phyloP scores from a whole-genome alignment of 2,797 vertebrate genomes.

The Benthosema pterotum region DNA sequence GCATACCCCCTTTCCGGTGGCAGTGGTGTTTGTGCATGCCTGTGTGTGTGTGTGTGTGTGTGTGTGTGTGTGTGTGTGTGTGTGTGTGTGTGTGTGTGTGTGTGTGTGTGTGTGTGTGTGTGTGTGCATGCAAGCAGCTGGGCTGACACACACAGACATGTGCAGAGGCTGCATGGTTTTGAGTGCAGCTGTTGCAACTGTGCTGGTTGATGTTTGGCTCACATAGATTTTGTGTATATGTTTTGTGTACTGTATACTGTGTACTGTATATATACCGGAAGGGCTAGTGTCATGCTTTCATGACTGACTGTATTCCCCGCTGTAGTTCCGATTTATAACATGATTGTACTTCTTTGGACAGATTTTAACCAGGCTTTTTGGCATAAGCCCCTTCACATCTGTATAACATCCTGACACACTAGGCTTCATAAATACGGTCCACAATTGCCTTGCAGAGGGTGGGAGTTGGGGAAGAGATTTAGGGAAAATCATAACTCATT shows the following conservation, averaged over 20 bases:
- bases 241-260: too few species aligned
- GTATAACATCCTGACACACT: constrained; percentile 46
- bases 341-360: constrained; percentile 8
- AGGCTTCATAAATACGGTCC: constrained; percentile 48
- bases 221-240: constrained; percentile 12
- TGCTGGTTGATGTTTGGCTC: constrained; percentile 1
- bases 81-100: too few species aligned
- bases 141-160: neutral
- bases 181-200: constrained; percentile 15
- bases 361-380: constrained; percentile 15
- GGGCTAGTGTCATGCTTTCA: constrained; percentile 9
- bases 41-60: too few species aligned
- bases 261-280: constrained; percentile 9
- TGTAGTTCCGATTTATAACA: constrained; percentile 8
- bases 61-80: too few species aligned
- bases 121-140: too few species aligned
- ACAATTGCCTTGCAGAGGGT: constrained; percentile 42
- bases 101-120: too few species aligned
- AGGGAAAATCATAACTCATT: constrained; percentile 73
- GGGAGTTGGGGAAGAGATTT: constrained; percentile 65
- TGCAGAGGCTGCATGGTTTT: too few species aligned
- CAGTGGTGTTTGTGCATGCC: too few species aligned
- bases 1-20: neutral
- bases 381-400: constrained; percentile 51
- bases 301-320: constrained; percentile 11